phyloP scores from a whole-genome alignment of 2,113 vertebrate genomes.

The Gasterosteus aculeatus region DNA sequence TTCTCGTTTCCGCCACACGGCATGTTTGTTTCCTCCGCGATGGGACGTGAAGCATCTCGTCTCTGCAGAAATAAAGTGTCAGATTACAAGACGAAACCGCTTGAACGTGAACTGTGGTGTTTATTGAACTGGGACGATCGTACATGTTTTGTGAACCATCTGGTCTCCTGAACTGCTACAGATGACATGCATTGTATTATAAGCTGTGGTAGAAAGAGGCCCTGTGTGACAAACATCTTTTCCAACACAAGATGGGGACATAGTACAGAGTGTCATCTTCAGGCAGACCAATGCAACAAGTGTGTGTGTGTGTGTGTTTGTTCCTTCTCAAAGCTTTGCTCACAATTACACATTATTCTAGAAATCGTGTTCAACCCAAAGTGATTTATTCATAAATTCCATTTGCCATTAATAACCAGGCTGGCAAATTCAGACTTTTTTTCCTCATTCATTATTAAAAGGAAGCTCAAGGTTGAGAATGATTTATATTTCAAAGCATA shows the following conservation, averaged over 20 bases:
- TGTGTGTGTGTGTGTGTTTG: not conserved
- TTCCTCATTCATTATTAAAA: not conserved
- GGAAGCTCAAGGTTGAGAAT: not conserved
- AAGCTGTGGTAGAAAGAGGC: too few species aligned
- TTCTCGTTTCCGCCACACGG: too few species aligned
- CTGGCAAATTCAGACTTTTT: not conserved
- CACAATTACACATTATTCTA: not conserved
- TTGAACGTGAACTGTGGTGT: constrained; percentile 2
- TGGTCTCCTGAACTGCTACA: too few species aligned
- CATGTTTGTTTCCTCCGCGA: constrained; percentile 11
- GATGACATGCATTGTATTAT: too few species aligned
- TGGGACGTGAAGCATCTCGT: constrained; percentile 23
- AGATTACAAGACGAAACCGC: not conserved
- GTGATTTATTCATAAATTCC: not conserved
- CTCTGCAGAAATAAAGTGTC: constrained; percentile 37
- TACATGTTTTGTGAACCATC: too few species aligned
- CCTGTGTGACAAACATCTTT: too few species aligned
- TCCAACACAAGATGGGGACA: constrained; percentile 49
- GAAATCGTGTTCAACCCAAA: not conserved
- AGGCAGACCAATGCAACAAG: not conserved
- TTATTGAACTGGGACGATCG: not conserved
- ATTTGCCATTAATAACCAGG: not conserved
- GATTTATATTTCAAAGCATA: not conserved
- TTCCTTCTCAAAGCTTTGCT: not conserved
- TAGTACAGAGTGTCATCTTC: not conserved